A percentile compares a stretch with the other conserved stretches of the same genome.
These are phyloP conservation scores for Connochaetes taurinus DNA, from an alignment of 2,113 vertebrate genomes.

Conservation along the genomic window DNA sequence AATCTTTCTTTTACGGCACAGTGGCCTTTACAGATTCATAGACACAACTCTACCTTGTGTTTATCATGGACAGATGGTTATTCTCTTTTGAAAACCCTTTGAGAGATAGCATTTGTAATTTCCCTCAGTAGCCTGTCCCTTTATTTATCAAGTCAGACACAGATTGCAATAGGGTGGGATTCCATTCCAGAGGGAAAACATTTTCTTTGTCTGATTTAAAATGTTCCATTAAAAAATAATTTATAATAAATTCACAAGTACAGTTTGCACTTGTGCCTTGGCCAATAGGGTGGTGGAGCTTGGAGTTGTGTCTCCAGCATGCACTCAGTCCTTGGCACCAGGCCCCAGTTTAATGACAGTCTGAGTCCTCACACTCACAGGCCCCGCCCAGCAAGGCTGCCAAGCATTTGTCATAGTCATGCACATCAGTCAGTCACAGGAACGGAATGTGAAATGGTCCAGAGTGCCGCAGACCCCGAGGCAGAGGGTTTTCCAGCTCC, in stretches of 20 bases:
- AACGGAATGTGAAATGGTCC: conserved; percentile 69
- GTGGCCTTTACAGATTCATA: neutral
- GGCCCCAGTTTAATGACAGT: neutral
- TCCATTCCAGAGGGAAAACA: conserved; percentile 17
- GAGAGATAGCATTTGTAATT: conserved; percentile 27
- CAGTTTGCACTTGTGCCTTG: neutral
- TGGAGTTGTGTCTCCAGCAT: conserved; percentile 39
- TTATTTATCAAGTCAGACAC: conserved; percentile 54
- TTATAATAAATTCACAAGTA: conserved; percentile 41
- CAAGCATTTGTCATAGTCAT: conserved; percentile 56
- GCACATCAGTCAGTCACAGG: conserved; percentile 49
- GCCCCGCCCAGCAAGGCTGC: conserved; percentile 31
- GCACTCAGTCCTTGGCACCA: neutral
- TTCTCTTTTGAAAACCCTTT: neutral
- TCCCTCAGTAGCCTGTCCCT: conserved; percentile 30
- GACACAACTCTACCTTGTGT: neutral
- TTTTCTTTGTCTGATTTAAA: conserved; percentile 58
- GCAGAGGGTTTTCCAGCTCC: conserved; percentile 26
- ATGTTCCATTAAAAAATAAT: conserved; percentile 50
- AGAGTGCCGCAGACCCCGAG: conserved; percentile 4
- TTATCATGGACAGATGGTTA: conserved; percentile 14
- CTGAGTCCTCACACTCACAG: conserved; percentile 35
- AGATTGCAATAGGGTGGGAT: conserved; percentile 28
- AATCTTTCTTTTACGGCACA: neutral
- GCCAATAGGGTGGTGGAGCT: conserved; percentile 43